phyloP scores from a whole-genome alignment of 1,140 invertebrate species.

The Polypedilum vanderplanki region DNA sequence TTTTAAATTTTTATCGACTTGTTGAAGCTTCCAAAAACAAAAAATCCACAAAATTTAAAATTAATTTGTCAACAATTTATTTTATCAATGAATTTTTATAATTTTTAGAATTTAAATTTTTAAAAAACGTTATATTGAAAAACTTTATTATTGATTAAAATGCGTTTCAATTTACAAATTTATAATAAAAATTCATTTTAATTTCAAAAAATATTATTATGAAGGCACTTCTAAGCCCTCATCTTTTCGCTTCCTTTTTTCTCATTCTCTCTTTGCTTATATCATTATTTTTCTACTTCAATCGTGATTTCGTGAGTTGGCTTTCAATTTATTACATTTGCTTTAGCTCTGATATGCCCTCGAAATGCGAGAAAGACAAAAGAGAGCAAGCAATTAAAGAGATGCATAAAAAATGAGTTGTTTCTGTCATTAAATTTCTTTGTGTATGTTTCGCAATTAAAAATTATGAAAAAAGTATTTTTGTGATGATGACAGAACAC shows the following conservation, averaged over 20 bases:
- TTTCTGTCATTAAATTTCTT: not conserved
- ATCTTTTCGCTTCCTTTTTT: not conserved
- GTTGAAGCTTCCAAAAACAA: too few relatives aligned
- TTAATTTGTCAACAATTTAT: too few relatives aligned
- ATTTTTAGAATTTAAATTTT: too few relatives aligned
- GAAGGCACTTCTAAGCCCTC: constrained; percentile 5
- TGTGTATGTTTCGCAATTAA: not conserved
- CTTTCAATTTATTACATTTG: constrained; percentile 7
- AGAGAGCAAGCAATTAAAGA: constrained; percentile 14
- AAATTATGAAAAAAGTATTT: not conserved
- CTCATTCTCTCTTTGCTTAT: too few relatives aligned
- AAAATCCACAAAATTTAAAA: too few relatives aligned
- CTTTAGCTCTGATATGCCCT: not conserved
- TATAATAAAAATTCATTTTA: not conserved
- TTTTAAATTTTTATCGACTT: too few relatives aligned
- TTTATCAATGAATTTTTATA: too few relatives aligned
- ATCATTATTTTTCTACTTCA: not conserved
- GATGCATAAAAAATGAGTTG: constrained; percentile 22
- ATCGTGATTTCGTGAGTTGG: not conserved
- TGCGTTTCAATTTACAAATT: too few relatives aligned
- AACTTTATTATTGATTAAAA: too few relatives aligned
- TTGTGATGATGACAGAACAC: not conserved
- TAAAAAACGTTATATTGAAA: too few relatives aligned
- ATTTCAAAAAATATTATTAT: not conserved
- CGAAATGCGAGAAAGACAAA: not conserved